Evolutionary conservation across 2,888 invertebrate species (phyloP).

Genomic region (Cryptophagus acutangulus): DNA sequence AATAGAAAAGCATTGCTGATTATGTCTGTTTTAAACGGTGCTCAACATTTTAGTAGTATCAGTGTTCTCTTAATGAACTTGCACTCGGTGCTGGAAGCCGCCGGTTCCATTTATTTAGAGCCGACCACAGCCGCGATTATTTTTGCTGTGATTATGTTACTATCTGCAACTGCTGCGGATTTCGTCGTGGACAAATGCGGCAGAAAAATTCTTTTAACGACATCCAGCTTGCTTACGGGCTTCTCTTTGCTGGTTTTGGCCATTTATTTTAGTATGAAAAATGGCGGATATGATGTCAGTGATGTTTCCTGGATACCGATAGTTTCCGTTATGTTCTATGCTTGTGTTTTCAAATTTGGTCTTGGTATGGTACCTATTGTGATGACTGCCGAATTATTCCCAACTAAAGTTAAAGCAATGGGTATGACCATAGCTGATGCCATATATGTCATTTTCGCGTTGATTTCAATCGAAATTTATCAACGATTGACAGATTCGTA

Average conservation of each 20-base stretch:
- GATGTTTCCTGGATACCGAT: conserved; percentile 27
- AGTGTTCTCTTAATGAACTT: conserved; percentile 46
- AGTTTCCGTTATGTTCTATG: conserved; percentile 41
- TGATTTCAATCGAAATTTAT: conserved; percentile 40
- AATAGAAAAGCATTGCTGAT: conserved; percentile 43
- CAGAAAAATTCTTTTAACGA: conserved; percentile 37
- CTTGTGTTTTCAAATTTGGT: conserved; percentile 40
- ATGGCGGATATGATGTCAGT: conserved; percentile 30
- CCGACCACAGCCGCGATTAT: conserved; percentile 40
- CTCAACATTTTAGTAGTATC: conserved; percentile 45
- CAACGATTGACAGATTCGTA: conserved; percentile 30
- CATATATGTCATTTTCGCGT: conserved; percentile 39
- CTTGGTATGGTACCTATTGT: conserved; percentile 45
- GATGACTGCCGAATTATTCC: conserved; percentile 44
- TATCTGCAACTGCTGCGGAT: conserved; percentile 36
- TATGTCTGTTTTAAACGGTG: conserved; percentile 42
- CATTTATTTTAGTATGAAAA: conserved; percentile 40
- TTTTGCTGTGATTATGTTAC: conserved; percentile 41
- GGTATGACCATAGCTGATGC: conserved; percentile 44
- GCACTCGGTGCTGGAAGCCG: conserved; percentile 39
- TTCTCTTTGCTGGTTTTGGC: conserved; percentile 38
- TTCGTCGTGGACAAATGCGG: conserved; percentile 42
- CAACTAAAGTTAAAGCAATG: conserved; percentile 44
- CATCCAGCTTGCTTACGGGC: conserved; percentile 40
- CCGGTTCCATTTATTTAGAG: conserved; percentile 36